A percentile compares a stretch with the other conserved stretches of the same genome.
phyloP scores from a whole-genome alignment of 2,113 vertebrate species.

The Octodon degus region DNA sequence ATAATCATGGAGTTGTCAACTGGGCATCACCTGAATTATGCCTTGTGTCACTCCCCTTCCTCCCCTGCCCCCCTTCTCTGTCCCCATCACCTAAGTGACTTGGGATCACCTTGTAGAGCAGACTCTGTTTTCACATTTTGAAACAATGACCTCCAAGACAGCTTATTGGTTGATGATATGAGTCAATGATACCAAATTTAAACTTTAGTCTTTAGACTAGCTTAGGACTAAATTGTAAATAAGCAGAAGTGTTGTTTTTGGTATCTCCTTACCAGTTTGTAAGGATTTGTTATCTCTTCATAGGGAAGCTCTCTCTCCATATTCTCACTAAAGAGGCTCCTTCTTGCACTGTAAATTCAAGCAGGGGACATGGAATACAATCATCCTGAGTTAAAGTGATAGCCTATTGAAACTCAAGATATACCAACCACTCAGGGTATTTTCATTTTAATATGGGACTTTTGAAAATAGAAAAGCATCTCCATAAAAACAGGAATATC shows the following conservation, averaged over 20 bases:
- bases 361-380: not conserved
- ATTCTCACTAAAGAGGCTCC: not conserved
- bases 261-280: not conserved
- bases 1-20: not conserved
- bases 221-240: not conserved
- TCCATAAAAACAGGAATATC: conserved; percentile 10
- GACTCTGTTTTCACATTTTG: not conserved
- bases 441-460: not conserved
- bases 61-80: not conserved
- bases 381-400: not conserved
- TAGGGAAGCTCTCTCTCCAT: not conserved
- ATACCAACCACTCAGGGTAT: not conserved
- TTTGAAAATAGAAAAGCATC: conserved; percentile 4
- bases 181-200: not conserved
- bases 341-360: not conserved
- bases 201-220: not conserved
- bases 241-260: not conserved
- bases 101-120: not conserved
- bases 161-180: not conserved
- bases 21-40: not conserved
- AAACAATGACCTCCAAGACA: not conserved
- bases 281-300: not conserved
- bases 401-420: not conserved
- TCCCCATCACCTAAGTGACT: not conserved
- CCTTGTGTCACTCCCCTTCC: not conserved